These are phyloP conservation scores for Drosophila paramelanica DNA, from an alignment of 2,888 invertebrate species.

Conservation along the genomic window DNA sequence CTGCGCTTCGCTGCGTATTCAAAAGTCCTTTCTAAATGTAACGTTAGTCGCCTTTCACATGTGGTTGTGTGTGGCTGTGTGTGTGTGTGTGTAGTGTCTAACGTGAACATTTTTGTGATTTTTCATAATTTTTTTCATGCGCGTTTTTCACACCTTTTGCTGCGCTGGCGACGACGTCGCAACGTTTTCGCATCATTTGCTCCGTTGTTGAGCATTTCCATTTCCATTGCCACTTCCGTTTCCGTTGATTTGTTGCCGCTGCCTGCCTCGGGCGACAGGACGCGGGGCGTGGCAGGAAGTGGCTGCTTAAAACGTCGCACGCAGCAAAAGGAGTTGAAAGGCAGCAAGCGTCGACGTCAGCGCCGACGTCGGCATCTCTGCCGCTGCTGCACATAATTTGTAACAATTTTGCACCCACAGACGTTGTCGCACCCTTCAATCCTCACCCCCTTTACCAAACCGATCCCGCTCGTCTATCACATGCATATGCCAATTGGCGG, in stretches of 20 bases:
- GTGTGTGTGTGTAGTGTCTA: constrained; percentile 36
- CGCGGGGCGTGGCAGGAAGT: constrained; percentile 67
- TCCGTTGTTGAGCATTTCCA: constrained; percentile 72
- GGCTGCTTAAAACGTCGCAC: constrained; percentile 73
- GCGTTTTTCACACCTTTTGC: constrained; percentile 65
- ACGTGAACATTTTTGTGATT: constrained; percentile 70
- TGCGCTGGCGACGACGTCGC: constrained; percentile 40
- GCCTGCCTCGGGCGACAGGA: constrained; percentile 15
- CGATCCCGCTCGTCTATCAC: neutral
- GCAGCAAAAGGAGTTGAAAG: constrained; percentile 61
- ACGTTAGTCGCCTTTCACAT: constrained; percentile 8
- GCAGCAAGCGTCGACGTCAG: constrained; percentile 28
- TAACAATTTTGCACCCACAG: constrained; percentile 70
- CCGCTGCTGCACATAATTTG: constrained; percentile 77
- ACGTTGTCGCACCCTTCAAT: neutral
- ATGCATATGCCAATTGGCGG: constrained; percentile 30
- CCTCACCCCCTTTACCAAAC: neutral
- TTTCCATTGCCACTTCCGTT: constrained; percentile 79
- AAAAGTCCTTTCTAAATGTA: constrained; percentile 40
- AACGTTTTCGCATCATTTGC: constrained; percentile 71
- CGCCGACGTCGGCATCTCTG: constrained; percentile 29
- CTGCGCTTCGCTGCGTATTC: constrained; percentile 31
- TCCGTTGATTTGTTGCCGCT: constrained; percentile 78
- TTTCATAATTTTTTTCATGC: constrained; percentile 66
- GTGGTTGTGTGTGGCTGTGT: constrained; percentile 7